A percentile compares a stretch with the other conserved stretches of the same genome.
phyloP scores from a whole-genome alignment of 1,140 invertebrate genomes.

The Andricus grossulariae region DNA sequence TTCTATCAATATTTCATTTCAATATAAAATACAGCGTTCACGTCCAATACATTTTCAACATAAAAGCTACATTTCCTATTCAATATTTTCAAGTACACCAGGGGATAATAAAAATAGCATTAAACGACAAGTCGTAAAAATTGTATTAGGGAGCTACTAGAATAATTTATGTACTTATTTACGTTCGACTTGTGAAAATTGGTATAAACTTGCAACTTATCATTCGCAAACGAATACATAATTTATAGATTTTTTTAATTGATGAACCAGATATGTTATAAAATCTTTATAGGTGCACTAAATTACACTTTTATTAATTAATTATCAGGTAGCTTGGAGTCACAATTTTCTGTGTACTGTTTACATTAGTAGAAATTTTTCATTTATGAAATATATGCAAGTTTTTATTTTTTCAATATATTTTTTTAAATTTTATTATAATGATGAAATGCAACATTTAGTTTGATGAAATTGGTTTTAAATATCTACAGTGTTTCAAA shows the following conservation, averaged over 20 bases:
- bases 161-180: background rate
- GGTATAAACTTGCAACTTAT: background rate
- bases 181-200: background rate
- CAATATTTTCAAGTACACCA: background rate
- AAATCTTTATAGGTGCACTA: background rate
- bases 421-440: too few species aligned
- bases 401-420: too few species aligned
- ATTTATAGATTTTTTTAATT: background rate
- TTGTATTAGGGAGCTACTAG: background rate
- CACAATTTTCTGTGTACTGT: background rate
- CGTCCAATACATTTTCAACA: too few species aligned
- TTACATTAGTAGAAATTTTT: background rate
- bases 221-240: background rate
- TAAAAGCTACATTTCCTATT: background rate
- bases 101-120: background rate
- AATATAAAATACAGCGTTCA: too few species aligned
- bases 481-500: too few species aligned
- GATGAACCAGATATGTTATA: background rate
- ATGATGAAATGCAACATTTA: too few species aligned
- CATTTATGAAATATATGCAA: background rate
- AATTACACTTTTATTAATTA: background rate
- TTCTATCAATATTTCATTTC: too few species aligned
- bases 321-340: background rate
- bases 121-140: constrained; percentile 11
- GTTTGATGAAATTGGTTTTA: too few species aligned